Evolutionary conservation across 2,888 invertebrate genomes (phyloP).

Genomic region (Ecdyonurus torrentis): DNA sequence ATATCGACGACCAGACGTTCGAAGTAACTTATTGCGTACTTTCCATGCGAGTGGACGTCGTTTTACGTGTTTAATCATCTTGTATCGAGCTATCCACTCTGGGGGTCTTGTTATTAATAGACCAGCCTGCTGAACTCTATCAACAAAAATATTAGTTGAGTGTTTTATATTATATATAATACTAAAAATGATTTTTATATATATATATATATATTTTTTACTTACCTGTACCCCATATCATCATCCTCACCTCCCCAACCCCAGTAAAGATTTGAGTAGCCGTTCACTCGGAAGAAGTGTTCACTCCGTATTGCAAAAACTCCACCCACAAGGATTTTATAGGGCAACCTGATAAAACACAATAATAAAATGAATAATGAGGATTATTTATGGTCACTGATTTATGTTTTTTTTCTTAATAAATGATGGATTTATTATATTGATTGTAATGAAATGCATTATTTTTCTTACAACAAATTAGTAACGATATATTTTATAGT

Average conservation of each 20-base stretch:
- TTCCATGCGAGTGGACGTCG: slow-evolving; percentile 18
- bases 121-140: slow-evolving; percentile 23
- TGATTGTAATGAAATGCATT: too few species aligned
- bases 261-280: slow-evolving; percentile 34
- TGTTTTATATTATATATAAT: not conserved
- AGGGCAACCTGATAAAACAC: slow-evolving; percentile 27
- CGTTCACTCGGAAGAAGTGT: slow-evolving; percentile 28
- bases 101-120: slow-evolving; percentile 29
- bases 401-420: too few species aligned
- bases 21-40: slow-evolving; percentile 20
- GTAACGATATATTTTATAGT: too few species aligned
- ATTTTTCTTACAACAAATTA: too few species aligned
- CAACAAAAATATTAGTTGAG: not conserved
- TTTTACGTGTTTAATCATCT: slow-evolving; percentile 35
- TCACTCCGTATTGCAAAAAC: slow-evolving; percentile 27
- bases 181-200: too few species aligned
- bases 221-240: slow-evolving; percentile 33
- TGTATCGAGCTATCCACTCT: slow-evolving; percentile 32
- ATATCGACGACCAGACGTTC: slow-evolving; percentile 19
- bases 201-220: not conserved
- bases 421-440: too few species aligned
- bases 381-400: too few species aligned
- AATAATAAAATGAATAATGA: slow-evolving; percentile 4
- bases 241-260: slow-evolving; percentile 42
- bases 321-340: slow-evolving; percentile 32